Evolutionary conservation across 2,113 vertebrate genomes (phyloP).

Genomic region (Mormyrus lacerda): DNA sequence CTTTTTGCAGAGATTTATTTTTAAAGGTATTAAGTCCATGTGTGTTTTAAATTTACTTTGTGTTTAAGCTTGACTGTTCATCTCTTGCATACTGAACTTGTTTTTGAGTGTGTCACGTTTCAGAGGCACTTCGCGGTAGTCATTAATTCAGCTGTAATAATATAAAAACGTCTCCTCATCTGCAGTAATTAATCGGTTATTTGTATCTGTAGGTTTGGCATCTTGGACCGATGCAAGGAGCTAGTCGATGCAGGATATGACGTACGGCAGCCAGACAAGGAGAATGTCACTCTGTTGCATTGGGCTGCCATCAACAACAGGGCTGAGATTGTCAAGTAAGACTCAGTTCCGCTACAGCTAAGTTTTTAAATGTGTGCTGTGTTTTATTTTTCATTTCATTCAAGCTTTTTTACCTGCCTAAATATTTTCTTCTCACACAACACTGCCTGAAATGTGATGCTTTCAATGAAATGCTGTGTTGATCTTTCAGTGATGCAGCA

Average conservation of each 20-base stretch:
- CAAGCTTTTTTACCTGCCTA: background rate
- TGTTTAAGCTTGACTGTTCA: background rate
- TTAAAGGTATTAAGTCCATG: background rate
- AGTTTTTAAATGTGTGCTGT: background rate
- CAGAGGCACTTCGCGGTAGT: background rate
- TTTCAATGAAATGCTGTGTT: background rate
- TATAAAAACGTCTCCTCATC: background rate
- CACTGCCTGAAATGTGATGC: background rate
- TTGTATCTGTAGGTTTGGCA: constrained; percentile 72
- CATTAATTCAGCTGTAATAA: background rate
- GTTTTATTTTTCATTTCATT: background rate
- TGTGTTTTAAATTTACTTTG: background rate
- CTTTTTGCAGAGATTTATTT: background rate
- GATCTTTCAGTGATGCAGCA: background rate
- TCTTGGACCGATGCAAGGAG: constrained; percentile 85
- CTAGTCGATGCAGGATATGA: constrained; percentile 90
- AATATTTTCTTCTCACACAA: background rate
- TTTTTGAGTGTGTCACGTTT: background rate
- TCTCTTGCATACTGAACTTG: background rate
- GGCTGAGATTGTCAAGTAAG: constrained; percentile 84
- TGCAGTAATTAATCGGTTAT: background rate
- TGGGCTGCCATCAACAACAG: constrained; percentile 98
- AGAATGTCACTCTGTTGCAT: constrained; percentile 91
- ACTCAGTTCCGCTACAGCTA: background rate
- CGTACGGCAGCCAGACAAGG: constrained; percentile 83